Evolutionary conservation across 2,888 invertebrate genomes (phyloP), one percentile per base, ranked within the genome.

Genomic region (Dolichomitus sp.): DNA sequence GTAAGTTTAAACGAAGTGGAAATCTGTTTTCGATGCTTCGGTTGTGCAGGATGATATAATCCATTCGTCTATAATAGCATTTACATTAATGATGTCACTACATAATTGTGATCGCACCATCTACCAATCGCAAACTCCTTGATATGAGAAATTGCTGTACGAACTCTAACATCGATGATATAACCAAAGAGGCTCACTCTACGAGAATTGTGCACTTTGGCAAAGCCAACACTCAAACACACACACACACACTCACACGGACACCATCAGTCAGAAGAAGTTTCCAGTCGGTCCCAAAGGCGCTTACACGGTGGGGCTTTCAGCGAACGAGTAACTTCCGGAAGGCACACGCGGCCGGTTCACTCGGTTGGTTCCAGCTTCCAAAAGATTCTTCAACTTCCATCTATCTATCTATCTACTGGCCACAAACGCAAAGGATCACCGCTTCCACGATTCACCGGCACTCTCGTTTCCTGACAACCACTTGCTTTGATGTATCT

Each of bases 251-350:
- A 19, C 33, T 48, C 11, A 57, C 42, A 30, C 40, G 48, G n/a
- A 48, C 45, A 42, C 40, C 23, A 42, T 4, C n/a, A n/a, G n/a
- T 3, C 14, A 12, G 23, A 30, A 59, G 23, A 52, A 80, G 59
- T 68, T 72, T 48, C 54, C 30, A 48, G 27, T 66, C 54, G n/a
- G 42, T 57, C 66, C 48, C 45, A 37, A 48, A 66, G 70, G 42
- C 45, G 57, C 59, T 74, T 52, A 61, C 48, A 37, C 65, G 59
- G 52, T 42, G 69, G 78, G 37, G 69, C 81, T 81, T 78, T 54
- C 50, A 33, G 69, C 69, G 33, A 74, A 61, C 73, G 54, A 66
- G 27, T 14, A 77, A 69, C 77, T 81, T 77, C 69, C 74, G 78
- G 73, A 69, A 69, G 37, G 57, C 68, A 68, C 76, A 65, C 78